phyloP scores from a whole-genome alignment of 2,797 vertebrate genomes.

The Lateolabrax maculatus region DNA sequence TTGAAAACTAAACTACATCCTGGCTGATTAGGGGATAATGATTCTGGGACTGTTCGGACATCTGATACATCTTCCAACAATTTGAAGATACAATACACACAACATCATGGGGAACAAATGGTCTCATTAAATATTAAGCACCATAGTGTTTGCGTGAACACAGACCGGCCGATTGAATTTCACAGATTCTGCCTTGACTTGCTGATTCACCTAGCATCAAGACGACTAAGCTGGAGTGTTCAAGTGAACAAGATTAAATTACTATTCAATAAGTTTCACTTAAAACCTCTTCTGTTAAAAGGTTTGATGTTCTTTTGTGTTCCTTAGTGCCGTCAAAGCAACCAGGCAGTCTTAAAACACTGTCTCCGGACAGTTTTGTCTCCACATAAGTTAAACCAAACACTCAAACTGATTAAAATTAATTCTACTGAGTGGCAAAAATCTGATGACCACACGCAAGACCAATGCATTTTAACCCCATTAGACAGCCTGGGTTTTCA shows the following conservation, averaged over 20 bases:
- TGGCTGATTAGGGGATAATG: slow-evolving; percentile 21
- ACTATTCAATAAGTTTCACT: slow-evolving; percentile 27
- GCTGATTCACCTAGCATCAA: slow-evolving; percentile 18
- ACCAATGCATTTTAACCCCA: slow-evolving; percentile 1
- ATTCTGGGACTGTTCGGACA: slow-evolving; percentile 54
- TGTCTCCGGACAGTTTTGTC: neutral
- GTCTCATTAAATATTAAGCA: slow-evolving; percentile 78
- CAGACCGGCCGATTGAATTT: slow-evolving; percentile 48
- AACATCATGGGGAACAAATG: slow-evolving; percentile 69
- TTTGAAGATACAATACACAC: slow-evolving; percentile 58
- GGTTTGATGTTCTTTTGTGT: neutral
- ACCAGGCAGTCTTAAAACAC: neutral
- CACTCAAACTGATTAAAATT: slow-evolving; percentile 35
- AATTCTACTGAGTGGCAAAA: slow-evolving; percentile 16
- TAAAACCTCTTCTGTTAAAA: neutral
- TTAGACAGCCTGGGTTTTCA: slow-evolving; percentile 25
- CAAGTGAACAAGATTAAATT: slow-evolving; percentile 24
- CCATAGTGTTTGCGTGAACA: slow-evolving; percentile 28
- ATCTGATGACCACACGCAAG: slow-evolving; percentile 15
- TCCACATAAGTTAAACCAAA: slow-evolving; percentile 14
- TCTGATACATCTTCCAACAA: slow-evolving; percentile 50
- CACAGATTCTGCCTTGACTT: slow-evolving; percentile 41
- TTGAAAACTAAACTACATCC: slow-evolving; percentile 52
- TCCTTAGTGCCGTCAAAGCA: neutral
- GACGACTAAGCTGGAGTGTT: neutral